A percentile compares a stretch with the other conserved stretches of the same genome.
These are phyloP conservation scores for Cisticola juncidis DNA, from an alignment of 2,113 vertebrate species.

Conservation along the genomic window DNA sequence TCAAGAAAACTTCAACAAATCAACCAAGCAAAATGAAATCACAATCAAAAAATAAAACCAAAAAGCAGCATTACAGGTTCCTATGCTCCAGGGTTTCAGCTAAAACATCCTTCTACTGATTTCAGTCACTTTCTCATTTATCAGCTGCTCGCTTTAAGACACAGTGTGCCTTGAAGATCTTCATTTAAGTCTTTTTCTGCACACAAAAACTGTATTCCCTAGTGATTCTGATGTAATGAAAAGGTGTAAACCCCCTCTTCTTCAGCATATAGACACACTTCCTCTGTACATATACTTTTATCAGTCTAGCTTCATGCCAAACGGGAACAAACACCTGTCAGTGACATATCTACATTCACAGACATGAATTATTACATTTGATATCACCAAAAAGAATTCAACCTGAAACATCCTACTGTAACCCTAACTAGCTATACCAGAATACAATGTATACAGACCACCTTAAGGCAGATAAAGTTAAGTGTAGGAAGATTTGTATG, in stretches of 20 bases:
- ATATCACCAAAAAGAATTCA: background rate
- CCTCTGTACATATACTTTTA: background rate
- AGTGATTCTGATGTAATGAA: background rate
- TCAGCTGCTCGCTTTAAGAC: background rate
- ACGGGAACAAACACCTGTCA: background rate
- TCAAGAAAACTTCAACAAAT: background rate
- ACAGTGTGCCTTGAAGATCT: background rate
- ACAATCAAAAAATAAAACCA: background rate
- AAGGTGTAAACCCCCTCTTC: background rate
- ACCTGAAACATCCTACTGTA: background rate
- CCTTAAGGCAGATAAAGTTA: background rate
- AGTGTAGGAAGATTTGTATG: background rate
- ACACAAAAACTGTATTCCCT: background rate
- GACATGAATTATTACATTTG: background rate
- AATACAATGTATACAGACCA: background rate
- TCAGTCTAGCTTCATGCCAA: background rate
- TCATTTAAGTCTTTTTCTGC: background rate
- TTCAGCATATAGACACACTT: background rate
- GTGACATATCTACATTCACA: background rate
- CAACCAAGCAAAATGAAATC: background rate
- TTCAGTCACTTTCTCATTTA: background rate
- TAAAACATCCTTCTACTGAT: background rate
- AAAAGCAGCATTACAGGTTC: background rate
- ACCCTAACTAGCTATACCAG: background rate
- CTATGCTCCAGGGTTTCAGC: background rate